Evolutionary conservation across 2,888 invertebrate genomes (phyloP).

Genomic region (Lasioglossum figueresi): DNA sequence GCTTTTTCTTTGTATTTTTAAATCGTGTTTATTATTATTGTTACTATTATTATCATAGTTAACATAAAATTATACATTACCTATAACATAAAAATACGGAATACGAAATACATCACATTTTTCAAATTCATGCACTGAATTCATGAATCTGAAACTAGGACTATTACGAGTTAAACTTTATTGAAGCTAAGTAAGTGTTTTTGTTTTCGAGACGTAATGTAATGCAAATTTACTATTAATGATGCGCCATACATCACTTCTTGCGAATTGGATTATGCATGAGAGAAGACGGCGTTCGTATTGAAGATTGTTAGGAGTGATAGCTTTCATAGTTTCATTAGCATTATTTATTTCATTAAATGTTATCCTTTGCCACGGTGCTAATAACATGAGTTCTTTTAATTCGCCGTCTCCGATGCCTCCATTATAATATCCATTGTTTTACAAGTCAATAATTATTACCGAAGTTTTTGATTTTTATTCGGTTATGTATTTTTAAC

Average conservation of each 20-base stretch:
- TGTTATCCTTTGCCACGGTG: background rate
- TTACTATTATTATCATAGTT: background rate
- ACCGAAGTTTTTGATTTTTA: background rate
- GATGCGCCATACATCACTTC: background rate
- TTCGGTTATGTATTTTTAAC: background rate
- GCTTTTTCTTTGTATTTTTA: background rate
- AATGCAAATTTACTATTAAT: constrained; percentile 8
- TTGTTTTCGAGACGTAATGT: background rate
- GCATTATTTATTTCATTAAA: background rate
- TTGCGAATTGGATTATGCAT: constrained; percentile 1
- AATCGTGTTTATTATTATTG: background rate
- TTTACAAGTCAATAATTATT: background rate
- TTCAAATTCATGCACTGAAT: no score
- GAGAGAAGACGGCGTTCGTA: background rate
- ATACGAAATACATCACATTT: no score
- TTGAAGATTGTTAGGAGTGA: background rate
- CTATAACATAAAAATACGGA: no score
- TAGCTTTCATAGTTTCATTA: background rate
- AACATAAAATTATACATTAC: background rate
- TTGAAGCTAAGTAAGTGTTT: background rate
- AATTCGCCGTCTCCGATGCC: background rate
- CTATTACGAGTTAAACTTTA: background rate
- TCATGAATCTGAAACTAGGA: background rate
- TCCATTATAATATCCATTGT: background rate
- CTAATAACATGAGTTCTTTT: background rate